Base-by-base conservation (phyloP, 2,888 invertebrate species). In the Galerucella pusilla region DNA sequence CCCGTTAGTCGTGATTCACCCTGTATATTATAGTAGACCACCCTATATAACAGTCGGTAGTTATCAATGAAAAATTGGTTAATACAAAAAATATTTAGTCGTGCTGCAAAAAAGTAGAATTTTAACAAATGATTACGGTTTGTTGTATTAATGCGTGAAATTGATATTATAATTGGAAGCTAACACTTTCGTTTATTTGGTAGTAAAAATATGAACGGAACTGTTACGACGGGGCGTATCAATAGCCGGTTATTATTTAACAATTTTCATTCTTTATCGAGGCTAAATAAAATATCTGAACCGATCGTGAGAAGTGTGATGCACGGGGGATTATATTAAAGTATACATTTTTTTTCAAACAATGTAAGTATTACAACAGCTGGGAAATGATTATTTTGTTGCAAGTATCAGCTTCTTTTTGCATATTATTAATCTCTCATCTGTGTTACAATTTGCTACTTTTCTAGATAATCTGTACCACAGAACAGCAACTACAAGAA, bases 241-340 rank as follows among this genome's bases (percentile, higher is more conserved):
- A 25, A 11, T 25, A 60, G 12, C 25, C 20, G 14, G 28, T 60
- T 60, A 60, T 28, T 60, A 60, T 60, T 60, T 57, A 52, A 25
- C 25, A 57, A 68, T 54, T n/a, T n/a, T 54, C 14, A 54, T 54
- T 68, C n/a, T 42, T 16, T 46, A 60, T 12, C 68, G 57, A 20
- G 68, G 68, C 59, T 60, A 45, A 46, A 46, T 68, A 46, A 60
- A 60, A 68, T 68, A 68, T 68, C 68, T 59, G 25, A 60, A 60
- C n/a, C 25, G 20, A 49, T 60, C 46, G 60, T 68, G 68, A 68
- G 68, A 68, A 68, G 45, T 68, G 20, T 25, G 42, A 16, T 68
- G 14, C 60, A 25, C 20, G 59, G 57, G 57, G 60, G 20, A 59
- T 35, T 57, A 54, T 35, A 54, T n/a, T 52, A 2, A 5, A 52